Percentiles rank a stretch among this genome's conserved stretches.
These are phyloP conservation scores for Drosophila ironensis DNA, from an alignment of 1,140 invertebrate species.

Conservation along the genomic window DNA sequence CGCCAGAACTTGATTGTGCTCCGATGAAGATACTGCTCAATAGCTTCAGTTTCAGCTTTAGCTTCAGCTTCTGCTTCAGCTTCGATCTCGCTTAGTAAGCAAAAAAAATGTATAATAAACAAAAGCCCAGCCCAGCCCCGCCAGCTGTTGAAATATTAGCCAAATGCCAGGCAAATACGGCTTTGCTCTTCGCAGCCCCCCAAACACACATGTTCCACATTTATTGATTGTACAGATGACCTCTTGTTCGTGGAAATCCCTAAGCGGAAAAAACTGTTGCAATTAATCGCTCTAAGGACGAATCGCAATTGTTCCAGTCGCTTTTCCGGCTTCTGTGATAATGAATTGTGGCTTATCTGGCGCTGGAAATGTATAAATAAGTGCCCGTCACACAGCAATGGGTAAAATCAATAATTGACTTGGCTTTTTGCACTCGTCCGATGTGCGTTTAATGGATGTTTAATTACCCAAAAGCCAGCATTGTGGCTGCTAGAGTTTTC, in stretches of 20 bases:
- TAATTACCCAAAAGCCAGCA: constrained; percentile 5
- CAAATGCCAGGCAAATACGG: constrained; percentile 43
- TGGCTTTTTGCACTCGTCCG: neutral
- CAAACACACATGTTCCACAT: constrained; percentile 26
- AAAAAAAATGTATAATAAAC: no score
- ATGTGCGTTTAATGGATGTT: constrained; percentile 33
- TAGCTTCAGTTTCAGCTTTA: constrained; percentile 9
- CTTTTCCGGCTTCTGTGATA: constrained; percentile 11
- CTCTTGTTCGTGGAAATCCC: neutral
- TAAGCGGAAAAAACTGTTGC: neutral
- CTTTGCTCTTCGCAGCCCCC: constrained; percentile 9
- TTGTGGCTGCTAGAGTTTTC: neutral
- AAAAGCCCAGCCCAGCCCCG: no score
- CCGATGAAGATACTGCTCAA: neutral
- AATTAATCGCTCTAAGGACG: no score
- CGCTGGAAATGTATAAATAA: constrained; percentile 35
- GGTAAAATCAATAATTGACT: constrained; percentile 23
- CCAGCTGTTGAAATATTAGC: constrained; percentile 56
- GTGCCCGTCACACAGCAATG: neutral
- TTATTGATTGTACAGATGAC: constrained; percentile 5
- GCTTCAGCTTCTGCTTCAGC: neutral
- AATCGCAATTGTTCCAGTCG: no score
- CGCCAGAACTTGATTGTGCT: constrained; percentile 17
- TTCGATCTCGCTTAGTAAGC: constrained; percentile 3
- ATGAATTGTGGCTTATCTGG: constrained; percentile 36